Conservation (phyloP, 2,888 invertebrate species). For the Luperina nickerlii region DNA sequence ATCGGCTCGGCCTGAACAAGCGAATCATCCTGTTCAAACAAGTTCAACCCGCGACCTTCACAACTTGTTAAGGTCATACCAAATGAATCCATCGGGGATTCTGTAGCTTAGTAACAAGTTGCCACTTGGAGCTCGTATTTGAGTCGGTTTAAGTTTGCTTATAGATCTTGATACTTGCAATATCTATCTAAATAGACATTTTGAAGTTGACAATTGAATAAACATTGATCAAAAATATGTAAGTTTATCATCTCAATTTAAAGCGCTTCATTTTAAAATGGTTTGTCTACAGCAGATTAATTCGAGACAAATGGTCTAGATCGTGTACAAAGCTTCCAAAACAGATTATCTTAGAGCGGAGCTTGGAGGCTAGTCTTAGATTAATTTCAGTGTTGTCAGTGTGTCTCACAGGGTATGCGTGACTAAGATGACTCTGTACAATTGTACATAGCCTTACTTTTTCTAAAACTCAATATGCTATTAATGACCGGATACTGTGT, state of each 20-base stretch:
- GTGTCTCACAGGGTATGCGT: background rate
- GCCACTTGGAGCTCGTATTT: background rate
- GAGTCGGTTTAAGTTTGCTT: background rate
- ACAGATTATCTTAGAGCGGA: background rate
- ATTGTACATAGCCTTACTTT: background rate
- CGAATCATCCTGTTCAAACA: constrained; percentile 28
- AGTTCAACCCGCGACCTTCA: constrained; percentile 13
- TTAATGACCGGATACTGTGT: no score
- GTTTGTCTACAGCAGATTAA: background rate
- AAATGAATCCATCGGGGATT: constrained; percentile 1
- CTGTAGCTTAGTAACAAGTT: constrained; percentile 4
- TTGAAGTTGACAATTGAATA: background rate
- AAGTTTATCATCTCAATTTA: background rate
- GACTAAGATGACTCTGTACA: background rate
- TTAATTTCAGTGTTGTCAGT: background rate
- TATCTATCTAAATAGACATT: background rate
- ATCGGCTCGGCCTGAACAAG: constrained; percentile 12
- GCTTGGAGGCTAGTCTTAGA: background rate
- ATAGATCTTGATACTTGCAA: background rate
- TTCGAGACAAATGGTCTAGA: background rate
- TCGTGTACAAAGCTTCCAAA: background rate
- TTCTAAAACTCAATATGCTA: background rate
- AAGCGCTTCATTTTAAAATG: background rate
- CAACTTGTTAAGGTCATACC: constrained; percentile 24
- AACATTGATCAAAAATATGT: background rate